Base-by-base conservation (phyloP, 2,113 vertebrate genomes). In the Poeciliopsis prolifica region DNA sequence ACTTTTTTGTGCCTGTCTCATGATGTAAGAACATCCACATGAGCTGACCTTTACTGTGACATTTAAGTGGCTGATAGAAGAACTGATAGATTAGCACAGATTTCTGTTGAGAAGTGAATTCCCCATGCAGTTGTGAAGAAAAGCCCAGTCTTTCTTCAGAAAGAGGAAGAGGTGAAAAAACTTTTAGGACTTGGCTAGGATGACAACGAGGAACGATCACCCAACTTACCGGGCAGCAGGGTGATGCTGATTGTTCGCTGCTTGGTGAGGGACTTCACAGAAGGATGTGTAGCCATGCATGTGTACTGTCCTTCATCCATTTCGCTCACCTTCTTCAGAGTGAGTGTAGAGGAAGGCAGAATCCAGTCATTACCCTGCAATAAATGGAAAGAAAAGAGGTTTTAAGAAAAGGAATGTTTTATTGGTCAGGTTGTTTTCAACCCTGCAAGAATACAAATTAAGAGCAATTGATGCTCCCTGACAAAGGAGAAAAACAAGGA, bases 331-430 rank as follows among this genome's bases (percentile, higher is more conserved):
- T 92, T 87, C 69, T 33, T 82, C 85, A 95, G 82, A 24, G 71
- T 92, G 78, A 95, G 87, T 26, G 66, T 84, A 3, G 84, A 79
- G 35, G 89, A 91, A 1, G 92, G 86, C 85, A 92, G 58, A 22
- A 95, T 80, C 93, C 93, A 94, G 87, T 94, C 93, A 1, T 81
- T 87, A 12, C 90, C 92, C 95, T 95, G 83, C 82, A 60, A 80
- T 48, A 67, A 8, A 82, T 14, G 80, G 40, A 81, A 30, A 35
- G 40, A 61, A 3, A 54, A 73, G 19, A 81, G 78, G 66, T 40
- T 0, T 58, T n/a, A 58, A 58, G 4, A 31, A 72, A 37, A 1
- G 6, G 13, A 63, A 54, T 11, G 2, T 31, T 61, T 66, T 60
- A 67, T 26, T 73, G 51, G n/a, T 67, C 19, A 12, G 29, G 33